These are phyloP conservation scores for Leptoteleia sp. DNA, from an alignment of 1,140 invertebrate species.

Conservation along the genomic window DNA sequence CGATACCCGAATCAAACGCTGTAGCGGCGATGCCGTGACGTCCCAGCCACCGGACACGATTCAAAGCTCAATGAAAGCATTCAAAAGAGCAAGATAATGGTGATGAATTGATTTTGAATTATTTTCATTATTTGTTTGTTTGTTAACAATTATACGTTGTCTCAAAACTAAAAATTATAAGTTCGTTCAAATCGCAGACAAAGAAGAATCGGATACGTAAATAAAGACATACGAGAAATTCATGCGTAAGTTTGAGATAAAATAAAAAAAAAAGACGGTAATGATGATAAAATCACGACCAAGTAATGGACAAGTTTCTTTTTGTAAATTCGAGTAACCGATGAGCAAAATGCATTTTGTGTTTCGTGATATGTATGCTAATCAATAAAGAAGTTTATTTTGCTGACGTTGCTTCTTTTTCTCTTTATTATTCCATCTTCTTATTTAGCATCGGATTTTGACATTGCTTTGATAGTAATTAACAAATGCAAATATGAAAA, in stretches of 20 bases:
- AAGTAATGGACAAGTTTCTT: conserved; percentile 39
- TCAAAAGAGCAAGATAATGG: background rate
- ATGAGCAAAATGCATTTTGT: conserved; percentile 54
- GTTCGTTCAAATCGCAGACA: conserved; percentile 5
- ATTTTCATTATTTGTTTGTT: no score
- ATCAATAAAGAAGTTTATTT: conserved; percentile 68
- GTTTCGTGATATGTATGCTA: conserved; percentile 63
- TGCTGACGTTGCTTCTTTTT: conserved; percentile 53
- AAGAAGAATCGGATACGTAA: background rate
- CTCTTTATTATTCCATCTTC: conserved; percentile 46
- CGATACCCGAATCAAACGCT: conserved; percentile 13
- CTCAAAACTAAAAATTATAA: background rate
- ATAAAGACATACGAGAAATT: conserved; percentile 27
- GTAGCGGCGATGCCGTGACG: conserved; percentile 15
- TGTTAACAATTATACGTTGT: conserved; percentile 11
- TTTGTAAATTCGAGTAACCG: conserved; percentile 59
- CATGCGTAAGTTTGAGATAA: conserved; percentile 17
- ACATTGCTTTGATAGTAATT: no score
- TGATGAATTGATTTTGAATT: no score
- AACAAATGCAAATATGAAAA: no score
- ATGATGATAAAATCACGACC: conserved; percentile 14
- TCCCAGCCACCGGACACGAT: conserved; percentile 11
- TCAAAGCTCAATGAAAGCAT: conserved; percentile 11
- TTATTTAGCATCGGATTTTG: conserved; percentile 15
- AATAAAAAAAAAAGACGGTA: no score